Conservation (phyloP, 2,888 invertebrate genomes). For the Lumbricus terrestris region DNA sequence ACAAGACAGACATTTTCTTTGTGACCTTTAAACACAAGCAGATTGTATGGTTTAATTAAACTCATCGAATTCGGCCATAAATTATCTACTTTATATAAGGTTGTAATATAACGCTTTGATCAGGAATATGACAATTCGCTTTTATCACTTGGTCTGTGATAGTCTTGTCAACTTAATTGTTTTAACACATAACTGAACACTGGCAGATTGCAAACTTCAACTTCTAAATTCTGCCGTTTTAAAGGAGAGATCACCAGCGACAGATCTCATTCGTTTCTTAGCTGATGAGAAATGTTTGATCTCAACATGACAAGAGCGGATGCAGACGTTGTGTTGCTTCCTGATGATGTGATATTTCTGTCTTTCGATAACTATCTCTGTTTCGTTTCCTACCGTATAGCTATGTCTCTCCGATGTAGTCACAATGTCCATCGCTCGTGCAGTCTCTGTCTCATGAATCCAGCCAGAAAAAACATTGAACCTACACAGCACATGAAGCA, state of each 20-base stretch:
- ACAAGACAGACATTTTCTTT: not conserved
- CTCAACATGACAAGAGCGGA: not conserved
- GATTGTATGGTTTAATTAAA: no score
- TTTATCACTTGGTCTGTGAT: no score
- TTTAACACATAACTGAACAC: no score
- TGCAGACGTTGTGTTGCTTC: not conserved
- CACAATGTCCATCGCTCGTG: not conserved
- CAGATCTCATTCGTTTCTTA: no score
- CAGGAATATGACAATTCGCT: no score
- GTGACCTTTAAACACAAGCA: not conserved
- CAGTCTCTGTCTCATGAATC: not conserved
- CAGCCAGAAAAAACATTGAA: not conserved
- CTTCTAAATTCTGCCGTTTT: not conserved
- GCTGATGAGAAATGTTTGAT: not conserved
- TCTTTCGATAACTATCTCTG: not conserved
- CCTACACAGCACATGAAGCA: not conserved
- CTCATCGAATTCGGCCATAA: no score
- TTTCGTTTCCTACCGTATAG: no score
- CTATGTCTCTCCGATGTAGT: not conserved
- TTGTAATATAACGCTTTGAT: no score
- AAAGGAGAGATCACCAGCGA: not conserved
- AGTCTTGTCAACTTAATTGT: no score
- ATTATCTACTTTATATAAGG: no score
- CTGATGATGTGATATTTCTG: no score
- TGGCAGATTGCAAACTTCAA: no score